phyloP scores from a whole-genome alignment of 2,113 vertebrate species.

The Cebidichthys violaceus region DNA sequence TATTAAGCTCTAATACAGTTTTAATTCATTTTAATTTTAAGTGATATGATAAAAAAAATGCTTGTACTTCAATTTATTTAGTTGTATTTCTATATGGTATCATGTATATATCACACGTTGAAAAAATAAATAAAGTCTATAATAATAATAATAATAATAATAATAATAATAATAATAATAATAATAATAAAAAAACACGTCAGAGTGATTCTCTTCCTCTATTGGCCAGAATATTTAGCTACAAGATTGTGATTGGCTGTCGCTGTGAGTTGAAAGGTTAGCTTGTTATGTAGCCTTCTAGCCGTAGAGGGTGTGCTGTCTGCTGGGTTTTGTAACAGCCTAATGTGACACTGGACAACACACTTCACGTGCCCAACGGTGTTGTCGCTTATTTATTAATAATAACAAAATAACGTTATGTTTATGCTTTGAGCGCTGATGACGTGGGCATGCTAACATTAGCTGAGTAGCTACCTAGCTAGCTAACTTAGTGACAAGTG shows the following conservation, averaged over 20 bases:
- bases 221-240: slow-evolving; percentile 58
- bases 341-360: not conserved
- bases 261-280: slow-evolving; percentile 39
- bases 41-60: not conserved
- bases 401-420: not conserved
- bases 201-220: not conserved
- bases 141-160: not conserved
- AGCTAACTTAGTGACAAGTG: not conserved
- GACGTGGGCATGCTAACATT: slow-evolving; percentile 35
- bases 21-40: not conserved
- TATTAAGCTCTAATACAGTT: no score
- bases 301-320: not conserved
- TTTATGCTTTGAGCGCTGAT: not conserved
- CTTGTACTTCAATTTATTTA: not conserved
- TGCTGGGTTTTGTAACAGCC: not conserved
- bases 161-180: not conserved
- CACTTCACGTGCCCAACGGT: not conserved
- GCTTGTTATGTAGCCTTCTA: slow-evolving; percentile 43
- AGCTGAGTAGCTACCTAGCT: slow-evolving; percentile 34
- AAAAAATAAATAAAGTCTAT: not conserved
- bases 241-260: slow-evolving; percentile 56
- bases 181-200: slow-evolving; percentile 9
- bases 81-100: not conserved
- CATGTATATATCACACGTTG: not conserved
- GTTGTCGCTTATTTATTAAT: not conserved